phyloP scores from a whole-genome alignment of 2,888 invertebrate species.

The Taenaris catops region DNA sequence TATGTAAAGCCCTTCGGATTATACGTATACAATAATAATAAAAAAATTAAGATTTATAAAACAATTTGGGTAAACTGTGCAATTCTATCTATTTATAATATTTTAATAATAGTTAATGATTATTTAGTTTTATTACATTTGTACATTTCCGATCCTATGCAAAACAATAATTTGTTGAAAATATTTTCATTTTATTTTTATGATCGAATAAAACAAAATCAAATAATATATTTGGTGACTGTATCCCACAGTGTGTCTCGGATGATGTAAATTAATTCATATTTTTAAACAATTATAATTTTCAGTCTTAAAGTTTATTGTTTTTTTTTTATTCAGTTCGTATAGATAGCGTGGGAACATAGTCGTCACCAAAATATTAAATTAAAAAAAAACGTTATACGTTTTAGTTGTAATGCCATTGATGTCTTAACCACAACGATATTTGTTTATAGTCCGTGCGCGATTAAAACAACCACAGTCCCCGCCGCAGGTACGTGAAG shows the following conservation, averaged over 20 bases:
- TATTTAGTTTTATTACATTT: constrained; percentile 8
- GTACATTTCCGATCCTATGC: constrained; percentile 8
- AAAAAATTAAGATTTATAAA: constrained; percentile 6
- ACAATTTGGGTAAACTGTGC: constrained; percentile 7
- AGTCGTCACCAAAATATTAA: no score
- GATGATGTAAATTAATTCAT: not conserved
- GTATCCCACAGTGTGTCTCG: not conserved
- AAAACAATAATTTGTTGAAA: constrained; percentile 2
- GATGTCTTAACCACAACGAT: constrained; percentile 21
- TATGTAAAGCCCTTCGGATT: constrained; percentile 23
- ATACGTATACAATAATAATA: constrained; percentile 22
- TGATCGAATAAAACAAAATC: no score
- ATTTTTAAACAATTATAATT: constrained; percentile 3
- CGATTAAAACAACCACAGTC: no score
- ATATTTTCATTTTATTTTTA: no score
- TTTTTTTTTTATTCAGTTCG: constrained; percentile 2
- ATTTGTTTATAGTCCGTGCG: no score
- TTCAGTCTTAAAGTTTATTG: constrained; percentile 7
- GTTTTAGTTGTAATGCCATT: constrained; percentile 13
- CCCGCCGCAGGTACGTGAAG: no score
- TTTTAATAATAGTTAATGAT: constrained; percentile 5
- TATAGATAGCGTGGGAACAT: not conserved
- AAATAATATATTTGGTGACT: constrained; percentile 8
- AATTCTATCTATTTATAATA: constrained; percentile 5
- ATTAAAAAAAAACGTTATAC: no score